Percentiles rank a stretch among this genome's conserved stretches.
Conservation (phyloP, 1,140 invertebrate genomes). For the Cherax quadricarinatus region DNA sequence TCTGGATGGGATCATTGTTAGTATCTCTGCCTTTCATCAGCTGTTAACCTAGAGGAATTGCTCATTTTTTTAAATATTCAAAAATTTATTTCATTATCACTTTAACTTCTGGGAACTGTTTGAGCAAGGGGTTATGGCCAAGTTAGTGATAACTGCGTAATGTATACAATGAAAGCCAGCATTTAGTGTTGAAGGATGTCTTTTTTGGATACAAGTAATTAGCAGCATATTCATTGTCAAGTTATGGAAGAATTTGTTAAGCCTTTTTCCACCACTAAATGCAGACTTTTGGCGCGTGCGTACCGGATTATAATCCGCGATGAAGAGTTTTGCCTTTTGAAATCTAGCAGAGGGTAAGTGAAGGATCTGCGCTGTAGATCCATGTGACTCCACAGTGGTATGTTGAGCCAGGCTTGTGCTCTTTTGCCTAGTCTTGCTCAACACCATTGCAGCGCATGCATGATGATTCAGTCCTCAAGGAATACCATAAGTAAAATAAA, state of each 20-base stretch:
- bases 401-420: slow-evolving; percentile 63
- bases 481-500: background rate
- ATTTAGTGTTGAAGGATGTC: background rate
- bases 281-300: slow-evolving; percentile 36
- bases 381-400: slow-evolving; percentile 30
- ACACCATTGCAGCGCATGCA: slow-evolving; percentile 45
- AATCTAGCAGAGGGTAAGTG: slow-evolving; percentile 29
- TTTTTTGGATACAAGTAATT: no score
- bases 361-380: slow-evolving; percentile 66
- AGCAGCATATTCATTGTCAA: no score
- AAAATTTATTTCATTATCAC: background rate
- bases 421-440: slow-evolving; percentile 58
- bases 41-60: slow-evolving; percentile 52
- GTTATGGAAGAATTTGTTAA: background rate
- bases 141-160: slow-evolving; percentile 49
- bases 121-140: slow-evolving; percentile 33
- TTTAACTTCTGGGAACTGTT: slow-evolving; percentile 34
- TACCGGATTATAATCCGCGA: slow-evolving; percentile 45
- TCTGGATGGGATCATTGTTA: slow-evolving; percentile 58
- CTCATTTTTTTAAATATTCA: background rate
- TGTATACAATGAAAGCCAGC: background rate
- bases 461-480: slow-evolving; percentile 56
- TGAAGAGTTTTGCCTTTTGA: slow-evolving; percentile 36
- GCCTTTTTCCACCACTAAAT: background rate
- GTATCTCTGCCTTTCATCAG: slow-evolving; percentile 53